Evolutionary conservation across 2,888 invertebrate genomes (phyloP), one percentile per base, ranked within the genome.

Genomic region (Nymphalis c-album): DNA sequence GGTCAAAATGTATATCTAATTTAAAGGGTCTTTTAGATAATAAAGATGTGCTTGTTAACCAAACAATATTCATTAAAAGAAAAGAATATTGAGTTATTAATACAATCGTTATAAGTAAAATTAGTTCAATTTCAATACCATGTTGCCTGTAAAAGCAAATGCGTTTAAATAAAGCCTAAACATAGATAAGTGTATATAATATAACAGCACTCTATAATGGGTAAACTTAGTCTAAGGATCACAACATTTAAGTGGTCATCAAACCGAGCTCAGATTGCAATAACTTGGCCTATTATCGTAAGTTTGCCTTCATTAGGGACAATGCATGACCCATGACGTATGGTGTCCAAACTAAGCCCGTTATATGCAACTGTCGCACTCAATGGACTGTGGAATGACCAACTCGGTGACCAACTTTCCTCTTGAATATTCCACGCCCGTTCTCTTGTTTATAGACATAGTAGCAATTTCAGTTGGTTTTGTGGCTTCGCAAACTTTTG

Each of bases 241-340:
- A 80, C 79, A 83, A 80, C 84, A 83, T 84, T 86, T 82, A 87
- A 90, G 86, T 85, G 88, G 87, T 84, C 83, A 91, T 91, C 91
- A 91, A 88, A 90, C 79, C 82, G 77, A 80, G 87, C 85, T 90
- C 86, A 88, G 84, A 84, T 84, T 79, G 84, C 85, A 82, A 86
- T 88, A 90, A 91, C 82, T 91, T 88, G 86, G 81, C 75, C 77
- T 76, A 83, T 87, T 73, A 78, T 78, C 81, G 81, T 80, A 84
- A 88, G 87, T 84, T 88, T 84, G 80, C 86, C 90, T 90, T 90
- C 91, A 92, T 92, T 91, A 91, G 86, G 85, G 83, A 85, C 88
- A 84, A 87, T 88, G 88, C 90, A 89, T 85, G 85, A 75, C 74
- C 79, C 80, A 82, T 86, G 89, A 89, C 85, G 86, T 82, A 82